phyloP scores from a whole-genome alignment of 2,113 vertebrate species.

The Mellivora capensis region DNA sequence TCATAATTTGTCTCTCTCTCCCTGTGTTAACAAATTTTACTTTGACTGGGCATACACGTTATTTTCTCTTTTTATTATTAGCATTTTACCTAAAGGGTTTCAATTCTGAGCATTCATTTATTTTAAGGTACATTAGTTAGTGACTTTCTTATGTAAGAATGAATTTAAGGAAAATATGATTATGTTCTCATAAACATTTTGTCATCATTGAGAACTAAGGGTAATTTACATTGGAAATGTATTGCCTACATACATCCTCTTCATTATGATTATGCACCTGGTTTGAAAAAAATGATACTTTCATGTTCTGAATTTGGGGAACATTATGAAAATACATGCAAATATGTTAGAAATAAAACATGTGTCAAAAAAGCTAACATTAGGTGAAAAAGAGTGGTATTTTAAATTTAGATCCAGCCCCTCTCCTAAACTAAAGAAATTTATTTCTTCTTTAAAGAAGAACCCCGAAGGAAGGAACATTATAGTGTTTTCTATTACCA shows the following conservation, averaged over 20 bases:
- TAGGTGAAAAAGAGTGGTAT: background rate
- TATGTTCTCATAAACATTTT: background rate
- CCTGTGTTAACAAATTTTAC: background rate
- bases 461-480: background rate
- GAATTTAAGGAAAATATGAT: background rate
- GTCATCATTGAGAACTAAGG: background rate
- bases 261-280: background rate
- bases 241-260: background rate
- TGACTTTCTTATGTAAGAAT: background rate
- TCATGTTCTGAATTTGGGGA: conserved; percentile 3
- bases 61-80: background rate
- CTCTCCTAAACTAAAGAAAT: too few species aligned
- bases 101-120: background rate
- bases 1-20: background rate
- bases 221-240: background rate
- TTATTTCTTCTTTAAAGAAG: too few species aligned
- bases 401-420: too few species aligned
- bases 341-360: conserved; percentile 16
- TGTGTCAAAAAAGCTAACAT: background rate
- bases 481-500: background rate
- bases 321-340: conserved; percentile 10
- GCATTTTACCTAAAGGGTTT: background rate
- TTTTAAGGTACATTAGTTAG: background rate
- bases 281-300: conserved; percentile 37
- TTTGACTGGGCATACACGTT: background rate